phyloP scores from a whole-genome alignment of 2,797 vertebrate species.

The Phrynocephalus vlangalii region DNA sequence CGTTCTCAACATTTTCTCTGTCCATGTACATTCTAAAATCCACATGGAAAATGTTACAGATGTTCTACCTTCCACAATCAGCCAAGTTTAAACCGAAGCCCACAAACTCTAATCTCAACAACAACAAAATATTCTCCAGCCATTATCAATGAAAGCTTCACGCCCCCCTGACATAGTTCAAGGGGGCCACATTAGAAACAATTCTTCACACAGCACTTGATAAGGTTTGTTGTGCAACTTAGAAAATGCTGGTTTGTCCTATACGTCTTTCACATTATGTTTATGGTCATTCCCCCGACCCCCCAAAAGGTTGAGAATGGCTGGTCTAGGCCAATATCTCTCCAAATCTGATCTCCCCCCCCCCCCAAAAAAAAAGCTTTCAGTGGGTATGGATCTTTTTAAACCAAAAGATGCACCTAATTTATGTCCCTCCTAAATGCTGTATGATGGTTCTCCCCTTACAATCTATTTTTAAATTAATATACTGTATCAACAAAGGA shows the following conservation, averaged over 20 bases:
- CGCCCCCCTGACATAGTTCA: too few species aligned
- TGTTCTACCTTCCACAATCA: neutral
- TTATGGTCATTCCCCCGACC: too few species aligned
- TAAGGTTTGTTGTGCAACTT: too few species aligned
- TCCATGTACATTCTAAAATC: neutral
- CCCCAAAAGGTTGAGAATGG: too few species aligned
- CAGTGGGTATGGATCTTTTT: neutral
- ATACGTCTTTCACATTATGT: too few species aligned
- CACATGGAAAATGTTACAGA: neutral
- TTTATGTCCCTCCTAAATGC: neutral
- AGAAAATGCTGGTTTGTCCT: too few species aligned
- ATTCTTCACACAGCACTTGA: too few species aligned
- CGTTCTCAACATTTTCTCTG: too few species aligned
- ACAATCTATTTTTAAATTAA: constrained; percentile 7
- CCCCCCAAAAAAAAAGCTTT: neutral
- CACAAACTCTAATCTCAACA: neutral
- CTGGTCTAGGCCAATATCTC: neutral
- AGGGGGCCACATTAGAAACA: too few species aligned
- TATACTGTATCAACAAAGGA: neutral
- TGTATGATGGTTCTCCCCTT: neutral
- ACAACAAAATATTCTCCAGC: neutral
- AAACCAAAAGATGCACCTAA: neutral
- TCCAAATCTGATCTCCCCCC: neutral
- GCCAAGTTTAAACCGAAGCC: neutral
- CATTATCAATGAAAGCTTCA: too few species aligned